Percentiles rank a stretch among this genome's conserved stretches.
These are phyloP conservation scores for Acanthiza pusilla DNA, from an alignment of 2,797 vertebrate species.

Conservation along the genomic window DNA sequence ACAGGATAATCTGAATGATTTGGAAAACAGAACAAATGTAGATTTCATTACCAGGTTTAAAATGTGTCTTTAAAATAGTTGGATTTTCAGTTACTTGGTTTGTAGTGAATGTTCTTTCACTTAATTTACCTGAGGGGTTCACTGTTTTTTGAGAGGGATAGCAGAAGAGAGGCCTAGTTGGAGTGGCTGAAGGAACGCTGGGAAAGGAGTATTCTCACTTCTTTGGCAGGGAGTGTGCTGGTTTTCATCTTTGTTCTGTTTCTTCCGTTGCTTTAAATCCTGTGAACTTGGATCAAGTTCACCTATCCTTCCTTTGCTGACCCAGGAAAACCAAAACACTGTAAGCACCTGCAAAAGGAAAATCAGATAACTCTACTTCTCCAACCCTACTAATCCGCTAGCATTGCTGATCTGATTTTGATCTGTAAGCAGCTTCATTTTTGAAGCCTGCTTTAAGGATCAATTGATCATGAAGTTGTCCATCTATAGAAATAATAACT, in stretches of 20 bases:
- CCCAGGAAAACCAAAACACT: background rate
- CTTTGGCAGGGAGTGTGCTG: background rate
- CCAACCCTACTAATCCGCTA: background rate
- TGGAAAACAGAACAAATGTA: background rate
- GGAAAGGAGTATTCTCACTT: background rate
- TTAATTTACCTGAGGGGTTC: background rate
- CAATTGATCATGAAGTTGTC: background rate
- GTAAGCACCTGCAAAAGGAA: background rate
- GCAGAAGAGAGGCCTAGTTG: background rate
- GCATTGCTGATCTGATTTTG: background rate
- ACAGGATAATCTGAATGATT: background rate
- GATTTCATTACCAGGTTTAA: background rate
- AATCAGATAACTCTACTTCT: background rate
- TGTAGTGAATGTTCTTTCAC: background rate
- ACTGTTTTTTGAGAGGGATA: background rate
- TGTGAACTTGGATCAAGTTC: background rate
- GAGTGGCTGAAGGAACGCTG: background rate
- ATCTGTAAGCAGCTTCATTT: background rate
- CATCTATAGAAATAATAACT: background rate
- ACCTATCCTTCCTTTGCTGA: background rate
- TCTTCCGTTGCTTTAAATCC: background rate
- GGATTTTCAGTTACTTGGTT: background rate
- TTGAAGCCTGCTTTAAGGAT: background rate
- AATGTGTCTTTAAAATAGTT: background rate
- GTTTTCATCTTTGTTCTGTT: background rate